Evolutionary conservation across 2,797 vertebrate species (phyloP), one percentile per base, ranked within the genome.

Genomic region (Meda fulgida): DNA sequence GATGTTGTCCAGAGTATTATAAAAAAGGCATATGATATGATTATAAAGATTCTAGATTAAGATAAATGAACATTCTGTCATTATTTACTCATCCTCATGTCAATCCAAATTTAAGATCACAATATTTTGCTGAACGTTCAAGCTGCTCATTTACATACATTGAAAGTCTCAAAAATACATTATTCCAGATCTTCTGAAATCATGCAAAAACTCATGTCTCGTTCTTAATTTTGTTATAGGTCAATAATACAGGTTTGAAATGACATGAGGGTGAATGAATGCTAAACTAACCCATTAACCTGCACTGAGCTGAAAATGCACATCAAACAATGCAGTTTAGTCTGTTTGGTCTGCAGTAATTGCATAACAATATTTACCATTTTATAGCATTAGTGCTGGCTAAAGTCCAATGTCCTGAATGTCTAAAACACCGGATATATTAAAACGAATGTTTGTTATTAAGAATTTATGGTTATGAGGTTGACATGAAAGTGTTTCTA

Each of bases 321-420:
- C 14, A 78, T 40, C 40, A 18, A 34, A 51, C 31, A n/a, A 48
- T 48, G 6, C 40, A 6, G 6, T 65, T 51, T 34, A 53, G 10
- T 36, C 75, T 14, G 34, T 13, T 58, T 48, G 21, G 51, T 38
- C 43, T 80, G 29, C 29, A 9, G 43, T 69, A 36, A 38, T 80
- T 80, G 78, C 46, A 53, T 69, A 69, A 69, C 21, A 53, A 75
- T 31, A 65, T 63, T 83, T 63, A 73, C 19, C 29, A 66, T 67
- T 16, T 55, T 76, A 77, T 7, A 60, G 76, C 76, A 78, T 63
- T 78, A 43, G 55, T 29, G 53, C n/a, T 40, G 53, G 36, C 34
- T 55, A 40, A 48, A 48, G 53, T 55, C 48, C 29, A 4, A 31
- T 53, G 48, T 75, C 36, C 8, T 19, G 16, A 60, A 60, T 78